phyloP scores from a whole-genome alignment of 1,140 invertebrate species.

The Microvelia longipes region DNA sequence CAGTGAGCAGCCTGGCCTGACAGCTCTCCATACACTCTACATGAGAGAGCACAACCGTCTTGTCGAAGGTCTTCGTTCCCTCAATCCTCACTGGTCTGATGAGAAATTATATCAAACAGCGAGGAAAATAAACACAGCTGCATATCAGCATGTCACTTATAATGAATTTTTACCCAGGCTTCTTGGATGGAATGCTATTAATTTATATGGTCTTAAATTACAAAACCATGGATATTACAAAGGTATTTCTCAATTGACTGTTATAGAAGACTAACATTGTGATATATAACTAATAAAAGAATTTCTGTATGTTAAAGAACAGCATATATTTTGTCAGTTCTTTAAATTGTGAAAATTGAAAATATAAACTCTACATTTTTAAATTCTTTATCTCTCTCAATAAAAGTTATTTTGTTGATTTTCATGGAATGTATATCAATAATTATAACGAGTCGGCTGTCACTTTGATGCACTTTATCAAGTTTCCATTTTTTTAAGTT shows the following conservation, averaged over 20 bases:
- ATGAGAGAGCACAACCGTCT: constrained; percentile 81
- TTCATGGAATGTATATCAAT: no score
- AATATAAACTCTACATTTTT: no score
- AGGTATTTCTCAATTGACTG: constrained; percentile 31
- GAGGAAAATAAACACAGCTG: constrained; percentile 59
- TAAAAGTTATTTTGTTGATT: no score
- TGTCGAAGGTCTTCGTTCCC: constrained; percentile 49
- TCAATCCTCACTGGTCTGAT: constrained; percentile 78
- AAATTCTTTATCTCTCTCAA: no score
- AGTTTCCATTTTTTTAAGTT: no score
- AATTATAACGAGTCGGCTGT: no score
- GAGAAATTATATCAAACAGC: constrained; percentile 78
- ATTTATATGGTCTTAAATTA: constrained; percentile 69
- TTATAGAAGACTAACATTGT: no score
- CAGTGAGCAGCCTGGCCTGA: constrained; percentile 73
- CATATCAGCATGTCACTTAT: constrained; percentile 77
- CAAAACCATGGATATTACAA: constrained; percentile 78
- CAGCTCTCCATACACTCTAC: constrained; percentile 74
- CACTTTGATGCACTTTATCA: no score
- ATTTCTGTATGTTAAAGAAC: no score
- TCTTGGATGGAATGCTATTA: constrained; percentile 66
- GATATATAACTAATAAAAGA: no score
- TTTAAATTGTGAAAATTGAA: no score
- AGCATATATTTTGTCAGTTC: no score
- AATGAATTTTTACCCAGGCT: constrained; percentile 75